Conservation (phyloP, 2,113 vertebrate species). For the Garra rufa region DNA sequence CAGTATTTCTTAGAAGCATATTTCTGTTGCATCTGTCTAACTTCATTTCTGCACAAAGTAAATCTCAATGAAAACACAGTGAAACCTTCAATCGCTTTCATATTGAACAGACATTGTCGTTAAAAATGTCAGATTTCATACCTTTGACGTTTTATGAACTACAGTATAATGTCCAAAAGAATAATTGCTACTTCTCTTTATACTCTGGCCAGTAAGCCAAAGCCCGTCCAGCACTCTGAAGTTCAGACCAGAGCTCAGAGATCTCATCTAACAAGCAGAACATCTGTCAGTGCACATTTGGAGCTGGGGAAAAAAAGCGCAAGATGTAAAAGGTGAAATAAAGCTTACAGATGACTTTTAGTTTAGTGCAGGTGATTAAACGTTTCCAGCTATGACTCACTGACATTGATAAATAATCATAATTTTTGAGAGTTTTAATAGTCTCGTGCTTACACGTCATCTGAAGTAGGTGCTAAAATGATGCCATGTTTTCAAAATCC, state of each 20-base stretch:
- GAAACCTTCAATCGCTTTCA: conserved; percentile 34
- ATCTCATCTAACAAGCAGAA: conserved; percentile 51
- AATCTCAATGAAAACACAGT: conserved; percentile 26
- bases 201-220: conserved; percentile 40
- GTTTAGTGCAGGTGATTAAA: conserved; percentile 31
- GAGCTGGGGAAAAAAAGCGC: background rate
- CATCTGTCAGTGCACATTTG: conserved; percentile 26
- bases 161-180: conserved; percentile 51
- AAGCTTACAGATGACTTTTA: conserved; percentile 42
- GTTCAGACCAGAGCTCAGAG: conserved; percentile 28
- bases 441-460: conserved; percentile 63
- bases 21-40: conserved; percentile 37
- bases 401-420: conserved; percentile 53
- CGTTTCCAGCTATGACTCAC: conserved; percentile 51
- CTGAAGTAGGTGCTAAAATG: conserved; percentile 64
- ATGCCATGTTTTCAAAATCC: background rate
- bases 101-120: conserved; percentile 22
- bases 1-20: conserved; percentile 3
- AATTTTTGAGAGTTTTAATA: conserved; percentile 44
- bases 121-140: conserved; percentile 37
- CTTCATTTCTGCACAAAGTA: conserved; percentile 39
- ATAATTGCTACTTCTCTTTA: conserved; percentile 53
- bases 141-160: conserved; percentile 50
- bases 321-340: conserved; percentile 33
- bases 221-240: conserved; percentile 52